Evolutionary conservation across 2,888 invertebrate species (phyloP).

Genomic region (Tetheella fluctuosa): DNA sequence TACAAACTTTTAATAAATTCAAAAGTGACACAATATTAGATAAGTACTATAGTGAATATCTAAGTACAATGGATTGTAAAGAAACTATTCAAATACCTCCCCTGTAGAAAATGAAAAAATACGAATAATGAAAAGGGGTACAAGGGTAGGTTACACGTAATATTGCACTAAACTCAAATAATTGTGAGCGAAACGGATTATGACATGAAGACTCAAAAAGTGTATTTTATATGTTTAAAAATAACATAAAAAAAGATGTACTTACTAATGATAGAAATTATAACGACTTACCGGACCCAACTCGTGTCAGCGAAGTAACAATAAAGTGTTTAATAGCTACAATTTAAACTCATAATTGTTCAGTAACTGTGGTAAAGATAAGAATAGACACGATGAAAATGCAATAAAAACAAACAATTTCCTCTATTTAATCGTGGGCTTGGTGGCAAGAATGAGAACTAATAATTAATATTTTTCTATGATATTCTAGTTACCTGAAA

Average conservation of each 20-base stretch:
- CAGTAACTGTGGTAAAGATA: slow-evolving; percentile 16
- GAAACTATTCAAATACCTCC: no score
- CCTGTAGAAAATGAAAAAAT: no score
- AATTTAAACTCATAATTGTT: slow-evolving; percentile 9
- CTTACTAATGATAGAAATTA: background rate
- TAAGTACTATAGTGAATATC: no score
- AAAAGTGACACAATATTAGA: background rate
- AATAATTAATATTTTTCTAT: background rate
- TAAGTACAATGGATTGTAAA: no score
- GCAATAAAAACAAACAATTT: slow-evolving; percentile 23
- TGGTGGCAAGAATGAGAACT: background rate
- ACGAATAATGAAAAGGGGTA: no score
- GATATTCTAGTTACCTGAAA: no score
- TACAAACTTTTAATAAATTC: background rate
- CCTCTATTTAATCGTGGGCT: background rate
- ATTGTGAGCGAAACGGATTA: no score
- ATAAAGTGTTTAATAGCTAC: slow-evolving; percentile 2
- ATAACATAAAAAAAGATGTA: no score
- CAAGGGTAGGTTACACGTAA: no score
- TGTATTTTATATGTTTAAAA: no score
- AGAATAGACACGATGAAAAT: slow-evolving; percentile 11
- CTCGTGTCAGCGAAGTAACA: background rate
- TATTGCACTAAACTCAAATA: no score
- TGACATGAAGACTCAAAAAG: no score
- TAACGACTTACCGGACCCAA: background rate